Conservation (phyloP, 2,797 vertebrate species). For the Dromococcyx pavoninus region DNA sequence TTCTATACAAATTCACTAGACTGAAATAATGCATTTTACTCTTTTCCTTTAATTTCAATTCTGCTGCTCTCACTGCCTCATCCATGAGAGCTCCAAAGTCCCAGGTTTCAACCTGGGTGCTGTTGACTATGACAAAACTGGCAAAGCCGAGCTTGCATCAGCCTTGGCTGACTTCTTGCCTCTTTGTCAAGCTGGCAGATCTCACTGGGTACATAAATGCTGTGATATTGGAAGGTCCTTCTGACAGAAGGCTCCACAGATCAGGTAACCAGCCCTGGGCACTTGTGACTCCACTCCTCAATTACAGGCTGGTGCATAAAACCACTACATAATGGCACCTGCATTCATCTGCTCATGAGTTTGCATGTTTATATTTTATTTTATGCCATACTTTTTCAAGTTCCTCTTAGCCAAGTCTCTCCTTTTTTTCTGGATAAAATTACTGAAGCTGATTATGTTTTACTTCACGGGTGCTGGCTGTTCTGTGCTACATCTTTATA, state of each 20-base stretch:
- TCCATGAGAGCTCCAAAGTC: not conserved
- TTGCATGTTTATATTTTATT: not conserved
- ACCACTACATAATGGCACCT: not conserved
- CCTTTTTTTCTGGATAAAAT: not conserved
- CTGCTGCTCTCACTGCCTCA: not conserved
- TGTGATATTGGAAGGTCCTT: not conserved
- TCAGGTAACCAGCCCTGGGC: not conserved
- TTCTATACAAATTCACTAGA: not conserved
- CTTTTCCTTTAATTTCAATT: not conserved
- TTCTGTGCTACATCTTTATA: not conserved
- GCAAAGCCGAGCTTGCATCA: not conserved
- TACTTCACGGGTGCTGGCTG: not conserved
- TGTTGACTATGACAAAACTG: not conserved
- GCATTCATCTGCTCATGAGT: not conserved
- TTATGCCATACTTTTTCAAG: not conserved
- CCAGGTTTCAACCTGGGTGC: not conserved
- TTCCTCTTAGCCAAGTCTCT: not conserved
- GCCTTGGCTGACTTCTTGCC: not conserved
- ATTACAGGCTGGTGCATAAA: not conserved
- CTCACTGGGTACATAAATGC: rapidly evolving
- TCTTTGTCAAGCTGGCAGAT: not conserved
- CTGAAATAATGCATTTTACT: not conserved
- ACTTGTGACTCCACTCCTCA: not conserved
- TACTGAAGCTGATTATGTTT: not conserved
- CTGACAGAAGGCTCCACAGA: not conserved